Evolutionary conservation across 2,888 invertebrate genomes (phyloP).

Genomic region (Eristalis arbustorum): DNA sequence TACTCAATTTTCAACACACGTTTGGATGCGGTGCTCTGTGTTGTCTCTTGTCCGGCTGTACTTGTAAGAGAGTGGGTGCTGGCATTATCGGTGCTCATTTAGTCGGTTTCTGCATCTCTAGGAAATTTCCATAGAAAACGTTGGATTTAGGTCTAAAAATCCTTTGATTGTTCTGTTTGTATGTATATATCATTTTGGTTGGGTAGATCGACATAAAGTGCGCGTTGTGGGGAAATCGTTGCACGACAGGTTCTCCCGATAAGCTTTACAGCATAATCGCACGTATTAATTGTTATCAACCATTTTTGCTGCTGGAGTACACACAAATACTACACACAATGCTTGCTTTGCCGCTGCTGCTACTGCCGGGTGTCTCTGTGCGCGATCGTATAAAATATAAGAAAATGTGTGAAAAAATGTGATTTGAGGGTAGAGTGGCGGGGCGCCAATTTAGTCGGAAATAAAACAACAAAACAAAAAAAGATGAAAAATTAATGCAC

Average conservation of each 20-base stretch:
- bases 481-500: conserved; percentile 22
- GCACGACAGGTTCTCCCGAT: conserved; percentile 62
- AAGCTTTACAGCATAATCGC: conserved; percentile 67
- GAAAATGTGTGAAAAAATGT: conserved; percentile 56
- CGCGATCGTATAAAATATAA: conserved; percentile 12
- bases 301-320: conserved; percentile 17
- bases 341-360: conserved; percentile 22
- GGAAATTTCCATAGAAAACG: conserved; percentile 14
- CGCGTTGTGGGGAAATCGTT: conserved; percentile 7
- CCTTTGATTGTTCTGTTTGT: conserved; percentile 7
- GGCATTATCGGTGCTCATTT: not conserved
- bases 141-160: conserved; percentile 12
- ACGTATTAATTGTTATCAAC: conserved; percentile 60
- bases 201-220: conserved; percentile 17
- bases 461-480: conserved; percentile 8
- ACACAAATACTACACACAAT: conserved; percentile 31
- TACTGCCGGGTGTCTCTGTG: conserved; percentile 8
- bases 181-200: conserved; percentile 55
- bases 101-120: not conserved
- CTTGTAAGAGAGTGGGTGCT: conserved; percentile 44
- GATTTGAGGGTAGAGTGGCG: conserved; percentile 43
- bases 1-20: conserved; percentile 21
- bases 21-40: conserved; percentile 22
- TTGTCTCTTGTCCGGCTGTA: conserved; percentile 39
- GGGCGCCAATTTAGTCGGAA: conserved; percentile 41